Conservation (phyloP, 2,888 invertebrate genomes). For the Dorcus parallelipipedus region DNA sequence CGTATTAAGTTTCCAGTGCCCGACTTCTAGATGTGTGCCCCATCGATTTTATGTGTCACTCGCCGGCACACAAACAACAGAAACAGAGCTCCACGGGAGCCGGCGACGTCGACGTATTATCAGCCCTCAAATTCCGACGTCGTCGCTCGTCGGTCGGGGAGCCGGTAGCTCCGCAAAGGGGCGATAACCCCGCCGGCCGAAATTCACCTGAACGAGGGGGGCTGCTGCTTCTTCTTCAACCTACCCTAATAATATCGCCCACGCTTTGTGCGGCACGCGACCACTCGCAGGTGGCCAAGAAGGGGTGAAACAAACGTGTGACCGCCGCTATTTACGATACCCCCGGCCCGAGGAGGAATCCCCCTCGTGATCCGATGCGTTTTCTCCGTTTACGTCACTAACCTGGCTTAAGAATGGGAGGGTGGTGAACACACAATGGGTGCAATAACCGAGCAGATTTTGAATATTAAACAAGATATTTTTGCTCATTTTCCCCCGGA, state of each 20-base stretch:
- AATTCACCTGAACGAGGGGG: constrained; percentile 24
- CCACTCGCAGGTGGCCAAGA: constrained; percentile 33
- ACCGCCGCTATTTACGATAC: constrained; percentile 28
- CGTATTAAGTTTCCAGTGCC: too few species aligned
- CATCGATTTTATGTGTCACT: too few species aligned
- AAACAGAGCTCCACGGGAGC: too few species aligned
- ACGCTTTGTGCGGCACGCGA: constrained; percentile 34
- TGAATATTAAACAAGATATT: neutral
- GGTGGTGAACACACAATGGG: neutral
- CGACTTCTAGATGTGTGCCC: too few species aligned
- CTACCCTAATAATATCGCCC: constrained; percentile 28
- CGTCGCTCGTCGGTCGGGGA: neutral
- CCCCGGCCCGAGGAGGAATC: constrained; percentile 21
- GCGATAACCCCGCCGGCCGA: constrained; percentile 24
- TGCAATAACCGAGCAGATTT: neutral
- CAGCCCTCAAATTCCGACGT: neutral
- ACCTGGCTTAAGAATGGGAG: constrained; percentile 13
- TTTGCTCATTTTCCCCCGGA: neutral
- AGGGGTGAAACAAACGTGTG: constrained; percentile 25
- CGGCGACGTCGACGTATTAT: neutral
- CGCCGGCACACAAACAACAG: too few species aligned
- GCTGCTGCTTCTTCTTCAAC: constrained; percentile 17
- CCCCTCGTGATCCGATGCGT: constrained; percentile 23
- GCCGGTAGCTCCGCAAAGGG: neutral
- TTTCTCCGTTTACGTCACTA: constrained; percentile 17